A percentile compares a stretch with the other conserved stretches of the same genome.
Evolutionary conservation across 2,113 vertebrate genomes (phyloP).

Genomic region (Hiodon alosoides): DNA sequence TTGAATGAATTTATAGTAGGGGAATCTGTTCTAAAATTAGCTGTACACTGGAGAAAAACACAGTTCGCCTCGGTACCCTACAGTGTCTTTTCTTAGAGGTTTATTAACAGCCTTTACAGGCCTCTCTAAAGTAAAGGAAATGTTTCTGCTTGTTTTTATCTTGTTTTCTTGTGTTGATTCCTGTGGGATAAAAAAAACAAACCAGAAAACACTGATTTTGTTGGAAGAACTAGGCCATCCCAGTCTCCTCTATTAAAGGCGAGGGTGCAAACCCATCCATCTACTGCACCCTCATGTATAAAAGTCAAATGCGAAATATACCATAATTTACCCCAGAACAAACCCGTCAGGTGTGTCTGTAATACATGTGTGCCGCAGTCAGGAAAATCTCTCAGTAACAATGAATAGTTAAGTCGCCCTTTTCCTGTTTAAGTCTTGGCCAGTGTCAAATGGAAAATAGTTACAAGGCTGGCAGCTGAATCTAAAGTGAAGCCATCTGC

Average conservation of each 20-base stretch:
- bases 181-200: conserved; percentile 9
- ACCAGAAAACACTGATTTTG: neutral
- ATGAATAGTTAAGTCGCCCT: neutral
- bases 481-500: neutral
- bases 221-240: conserved; percentile 7
- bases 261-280: conserved; percentile 46
- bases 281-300: conserved; percentile 53
- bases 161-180: neutral
- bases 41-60: neutral
- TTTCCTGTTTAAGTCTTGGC: neutral
- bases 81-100: neutral
- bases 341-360: conserved; percentile 33
- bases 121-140: neutral
- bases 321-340: conserved; percentile 56
- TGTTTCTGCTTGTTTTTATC: too few relatives aligned
- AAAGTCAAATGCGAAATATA: conserved; percentile 50
- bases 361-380: conserved; percentile 42
- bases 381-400: conserved; percentile 13
- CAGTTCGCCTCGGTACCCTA: too few relatives aligned
- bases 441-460: neutral
- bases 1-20: neutral
- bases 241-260: conserved; percentile 42
- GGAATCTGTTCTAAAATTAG: neutral
- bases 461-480: neutral
- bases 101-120: neutral